phyloP scores from a whole-genome alignment of 2,797 vertebrate species.

The Falco peregrinus region DNA sequence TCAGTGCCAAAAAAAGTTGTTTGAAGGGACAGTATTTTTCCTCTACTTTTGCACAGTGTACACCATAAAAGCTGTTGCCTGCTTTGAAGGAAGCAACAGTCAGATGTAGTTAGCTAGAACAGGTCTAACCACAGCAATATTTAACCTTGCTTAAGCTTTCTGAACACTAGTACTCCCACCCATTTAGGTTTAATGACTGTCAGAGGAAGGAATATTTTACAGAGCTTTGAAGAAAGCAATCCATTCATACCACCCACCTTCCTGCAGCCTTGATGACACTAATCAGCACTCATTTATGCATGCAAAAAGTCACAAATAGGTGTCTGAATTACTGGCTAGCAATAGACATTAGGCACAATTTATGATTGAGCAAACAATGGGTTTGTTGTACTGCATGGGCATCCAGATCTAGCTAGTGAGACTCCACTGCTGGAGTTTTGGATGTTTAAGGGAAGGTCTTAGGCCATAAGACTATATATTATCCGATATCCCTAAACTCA shows the following conservation, averaged over 20 bases:
- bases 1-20: not conserved
- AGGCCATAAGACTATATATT: not conserved
- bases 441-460: not conserved
- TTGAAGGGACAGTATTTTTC: not conserved
- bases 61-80: not conserved
- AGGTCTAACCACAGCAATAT: not conserved
- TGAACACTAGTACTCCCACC: not conserved
- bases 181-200: not conserved
- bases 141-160: not conserved
- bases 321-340: not conserved
- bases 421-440: not conserved
- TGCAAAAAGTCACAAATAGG: not conserved
- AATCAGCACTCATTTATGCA: not conserved
- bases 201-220: not conserved
- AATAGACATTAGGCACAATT: not conserved
- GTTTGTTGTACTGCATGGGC: not conserved
- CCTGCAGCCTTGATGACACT: not conserved
- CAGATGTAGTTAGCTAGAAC: not conserved
- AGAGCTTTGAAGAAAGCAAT: not conserved
- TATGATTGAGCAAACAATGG: not conserved
- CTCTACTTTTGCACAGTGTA: not conserved
- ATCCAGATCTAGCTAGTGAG: not conserved
- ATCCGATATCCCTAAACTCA: not conserved
- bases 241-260: not conserved
- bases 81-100: not conserved